Evolutionary conservation across 1,140 invertebrate species (phyloP).

Genomic region (Drosophila pachea): DNA sequence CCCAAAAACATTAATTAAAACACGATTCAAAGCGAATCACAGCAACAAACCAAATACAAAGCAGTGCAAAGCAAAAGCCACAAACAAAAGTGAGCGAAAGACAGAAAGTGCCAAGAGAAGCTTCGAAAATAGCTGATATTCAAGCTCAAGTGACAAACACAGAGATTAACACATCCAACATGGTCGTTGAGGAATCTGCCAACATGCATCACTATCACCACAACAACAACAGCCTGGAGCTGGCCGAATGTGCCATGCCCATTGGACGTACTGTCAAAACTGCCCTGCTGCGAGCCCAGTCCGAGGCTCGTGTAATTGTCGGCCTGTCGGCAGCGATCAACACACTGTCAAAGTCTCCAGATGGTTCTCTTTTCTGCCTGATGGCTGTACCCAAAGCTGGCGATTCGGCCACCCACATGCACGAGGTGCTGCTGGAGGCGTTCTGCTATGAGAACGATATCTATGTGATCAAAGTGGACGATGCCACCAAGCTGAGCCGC

Average conservation of each 20-base stretch:
- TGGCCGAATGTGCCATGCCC: slow-evolving; percentile 60
- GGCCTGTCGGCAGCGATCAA: slow-evolving; percentile 83
- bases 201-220: slow-evolving; percentile 57
- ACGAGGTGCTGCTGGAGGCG: slow-evolving; percentile 84
- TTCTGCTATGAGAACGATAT: slow-evolving; percentile 86
- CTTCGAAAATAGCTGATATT: slow-evolving; percentile 45
- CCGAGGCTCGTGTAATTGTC: slow-evolving; percentile 82
- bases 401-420: slow-evolving; percentile 84
- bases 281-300: slow-evolving; percentile 81
- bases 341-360: slow-evolving; percentile 81
- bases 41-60: slow-evolving; percentile 33
- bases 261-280: slow-evolving; percentile 81
- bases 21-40: slow-evolving; percentile 7
- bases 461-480: slow-evolving; percentile 83
- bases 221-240: slow-evolving; percentile 38
- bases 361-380: slow-evolving; percentile 83
- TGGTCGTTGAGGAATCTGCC: slow-evolving; percentile 73
- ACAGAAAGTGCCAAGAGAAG: slow-evolving; percentile 51
- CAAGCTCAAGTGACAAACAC: slow-evolving; percentile 48
- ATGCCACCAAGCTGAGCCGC: slow-evolving; percentile 80
- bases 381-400: slow-evolving; percentile 82
- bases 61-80: slow-evolving; percentile 37
- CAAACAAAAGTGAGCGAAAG: slow-evolving; percentile 23
- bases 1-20: slow-evolving; percentile 19
- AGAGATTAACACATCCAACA: slow-evolving; percentile 62